A percentile compares a stretch with the other conserved stretches of the same genome.
These are phyloP conservation scores for Apodemia mormo DNA, from an alignment of 2,888 invertebrate species.

Conservation along the genomic window DNA sequence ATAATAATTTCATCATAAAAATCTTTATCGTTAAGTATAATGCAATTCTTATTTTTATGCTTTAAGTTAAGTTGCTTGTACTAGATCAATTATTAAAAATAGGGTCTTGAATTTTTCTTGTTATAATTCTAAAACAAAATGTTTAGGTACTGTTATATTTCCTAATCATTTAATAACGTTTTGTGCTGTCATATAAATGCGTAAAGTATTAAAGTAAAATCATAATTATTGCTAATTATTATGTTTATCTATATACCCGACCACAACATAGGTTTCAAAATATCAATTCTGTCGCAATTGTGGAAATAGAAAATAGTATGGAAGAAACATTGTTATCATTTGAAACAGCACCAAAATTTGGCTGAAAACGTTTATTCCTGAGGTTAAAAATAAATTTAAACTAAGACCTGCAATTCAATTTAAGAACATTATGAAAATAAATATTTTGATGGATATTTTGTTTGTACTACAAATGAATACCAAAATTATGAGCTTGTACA, in stretches of 20 bases:
- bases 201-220: slow-evolving; percentile 30
- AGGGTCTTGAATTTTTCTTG: slow-evolving; percentile 49
- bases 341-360: slow-evolving; percentile 43
- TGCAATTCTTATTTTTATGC: too few species aligned
- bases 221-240: slow-evolving; percentile 20
- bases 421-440: slow-evolving; percentile 45
- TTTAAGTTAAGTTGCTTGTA: slow-evolving; percentile 8
- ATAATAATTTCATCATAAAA: too few species aligned
- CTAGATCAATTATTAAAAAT: slow-evolving; percentile 38
- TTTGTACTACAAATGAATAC: slow-evolving; percentile 48
- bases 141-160: slow-evolving; percentile 51
- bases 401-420: slow-evolving; percentile 42
- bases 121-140: slow-evolving; percentile 37
- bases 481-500: slow-evolving; percentile 41
- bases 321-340: slow-evolving; percentile 44
- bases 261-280: slow-evolving; percentile 25
- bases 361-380: slow-evolving; percentile 47
- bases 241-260: slow-evolving; percentile 24
- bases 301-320: slow-evolving; percentile 25
- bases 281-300: slow-evolving; percentile 29
- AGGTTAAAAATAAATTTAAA: slow-evolving; percentile 37
- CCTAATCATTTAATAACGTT: slow-evolving; percentile 51
- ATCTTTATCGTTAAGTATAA: too few species aligned
- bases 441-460: slow-evolving; percentile 39
- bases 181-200: slow-evolving; percentile 51